Base-by-base conservation (phyloP, 2,113 vertebrate genomes). In the Antechinus stuartii region DNA sequence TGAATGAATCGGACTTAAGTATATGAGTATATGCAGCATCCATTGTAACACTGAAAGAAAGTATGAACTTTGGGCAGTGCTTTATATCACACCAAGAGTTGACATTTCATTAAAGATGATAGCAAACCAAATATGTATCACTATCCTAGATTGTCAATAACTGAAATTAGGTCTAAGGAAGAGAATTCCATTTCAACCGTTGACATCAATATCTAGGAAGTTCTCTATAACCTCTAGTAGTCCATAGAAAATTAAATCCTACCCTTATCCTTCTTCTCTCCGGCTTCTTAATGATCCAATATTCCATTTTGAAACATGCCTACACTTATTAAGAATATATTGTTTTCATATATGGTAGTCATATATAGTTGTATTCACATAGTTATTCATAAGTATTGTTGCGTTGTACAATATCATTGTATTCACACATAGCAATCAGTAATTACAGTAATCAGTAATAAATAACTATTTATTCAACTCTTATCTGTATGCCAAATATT, bases 1-100 rank as follows among this genome's bases (percentile, higher is more conserved):
- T 54, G 30, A 24, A n/a, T 93, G 24, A 97, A 96, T 94, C 92
- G n/a, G 96, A 95, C 47, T 26, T 95, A 94, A 68, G 19, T 84
- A 95, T 91, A 95, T 95, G 93, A 68, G 19, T 84, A 95, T 91
- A 95, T 61, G 92, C 53, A 95, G 49, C 35, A 90, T 47, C 35
- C 56, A 92, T 46, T 92, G 19, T 91, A 91, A 95, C 89, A n/a
- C 47, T 61, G 57, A 30, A 93, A 92, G 96, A 55, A 96, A 93
- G 95, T 96, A 96, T 84, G 91, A 56, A 30, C 55, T 42, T 22
- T 84, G 68, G 19, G n/a, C 16, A n/a, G 54, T 95, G 96, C 46
- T 57, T 96, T 55, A 35, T 24, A 22, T 54, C 25, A 95, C 26
- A 91, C 26, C 25, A 90, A 1, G 25, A 95, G 84, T 35, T 42